Base-by-base conservation (phyloP, 2,888 invertebrate species). In the Helicoverpa assulta region DNA sequence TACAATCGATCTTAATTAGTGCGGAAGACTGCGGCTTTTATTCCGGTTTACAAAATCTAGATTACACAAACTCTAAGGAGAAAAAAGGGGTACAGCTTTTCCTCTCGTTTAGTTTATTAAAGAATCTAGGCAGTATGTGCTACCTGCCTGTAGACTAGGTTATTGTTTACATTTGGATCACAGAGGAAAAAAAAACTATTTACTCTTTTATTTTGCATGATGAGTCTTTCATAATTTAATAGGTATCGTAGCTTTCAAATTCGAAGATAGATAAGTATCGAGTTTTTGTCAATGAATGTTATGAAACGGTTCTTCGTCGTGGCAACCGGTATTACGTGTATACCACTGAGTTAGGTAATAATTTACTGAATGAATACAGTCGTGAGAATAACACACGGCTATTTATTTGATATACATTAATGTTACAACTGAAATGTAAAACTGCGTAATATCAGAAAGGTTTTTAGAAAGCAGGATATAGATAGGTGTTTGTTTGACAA, bases 221-320 rank as follows among this genome's bases (percentile, higher is more conserved):
- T 63, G 52, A 54, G 40, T 51, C 61, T 76, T 63, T 70, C 63
- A 75, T 79, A 67, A 83, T 55, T 67, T 55, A 37, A 16, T 67
- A 40, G 33, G 18, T 70, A 66, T 16, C 40, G 43, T 59, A 47
- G 66, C 72, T 78, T 82, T 73, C 73, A 76, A 79, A 81, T 53
- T 73, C 37, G 72, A 63, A 76, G 67, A 62, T 66, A 37, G 37
- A 67, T 64, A 76, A 65, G 58, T 71, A 82, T 74, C 71, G 58
- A 79, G 66, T 87, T 88, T 86, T 89, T 86, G 85, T 90, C 87
- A 91, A 89, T 90, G 90, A 87, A 85, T 84, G 80, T 89, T 90
- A 88, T 85, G 88, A 88, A 89, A 89, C 80, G 50, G 72, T 71
- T 73, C 59, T 66, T 70, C 70, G 63, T 70, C 85, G 80, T 75